Base-by-base conservation (phyloP, 2,113 vertebrate genomes). In the Misgurnus anguillicaudatus region DNA sequence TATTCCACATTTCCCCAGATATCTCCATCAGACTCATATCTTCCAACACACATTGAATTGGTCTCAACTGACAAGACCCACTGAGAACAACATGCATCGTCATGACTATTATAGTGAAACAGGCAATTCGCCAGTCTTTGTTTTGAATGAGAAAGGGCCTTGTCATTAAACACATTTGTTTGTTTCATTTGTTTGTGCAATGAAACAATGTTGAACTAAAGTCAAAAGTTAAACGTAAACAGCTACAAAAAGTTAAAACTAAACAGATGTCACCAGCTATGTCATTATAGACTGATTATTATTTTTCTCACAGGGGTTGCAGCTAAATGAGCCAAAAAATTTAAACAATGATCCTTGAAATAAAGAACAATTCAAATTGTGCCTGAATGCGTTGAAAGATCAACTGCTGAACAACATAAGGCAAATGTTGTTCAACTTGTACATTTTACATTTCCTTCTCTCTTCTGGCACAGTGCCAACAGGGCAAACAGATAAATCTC, bases 1-100 rank as follows among this genome's bases (percentile, higher is more conserved):
- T 64, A 57, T 11, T 24, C 62, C 31, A 71, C 4, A 70, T 61
- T 47, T 53, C 66, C 48, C 4, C 16, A 38, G 69, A 41, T 36
- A 58, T 58, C 19, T 55, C 45, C 60, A 73, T 60, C 62, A 9
- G n/a, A 9, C 68, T 60, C 14, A 42, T 58, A 77, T 81, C 66
- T 70, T 13, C 48, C 36, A 73, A 78, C 51, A 38, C 61, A 57
- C 53, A 64, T 78, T 82, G 61, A 67, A 41, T 73, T 60, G 6
- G 31, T 36, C 38, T 62, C 5, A 45, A 42, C 63, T 13, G 48
- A 69, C 6, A 70, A 58, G 24, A 70, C 36, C 24, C 31, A 2
- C 8, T n/a, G 6, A 48, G 61, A 47, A 81, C 42, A 55, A 65
- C 48, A 57, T 19, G 8, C 7, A 4, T 36, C 39, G 17, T 36